A percentile compares a stretch with the other conserved stretches of the same genome.
Conservation (phyloP, 2,888 invertebrate genomes). For the Lottia scabra region DNA sequence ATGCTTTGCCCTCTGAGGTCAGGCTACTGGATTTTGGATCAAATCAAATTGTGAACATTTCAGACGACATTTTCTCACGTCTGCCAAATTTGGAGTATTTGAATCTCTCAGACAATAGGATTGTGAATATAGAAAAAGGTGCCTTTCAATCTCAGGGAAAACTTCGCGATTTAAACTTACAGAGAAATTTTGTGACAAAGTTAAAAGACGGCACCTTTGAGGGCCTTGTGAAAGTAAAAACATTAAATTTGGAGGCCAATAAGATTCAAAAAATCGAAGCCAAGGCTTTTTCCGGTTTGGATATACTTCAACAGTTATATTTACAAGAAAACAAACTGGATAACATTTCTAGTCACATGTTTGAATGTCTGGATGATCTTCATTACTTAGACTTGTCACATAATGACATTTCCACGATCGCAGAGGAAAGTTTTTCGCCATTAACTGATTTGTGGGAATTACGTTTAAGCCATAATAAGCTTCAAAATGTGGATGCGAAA, state of each 20-base stretch:
- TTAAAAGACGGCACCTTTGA: conserved; percentile 30
- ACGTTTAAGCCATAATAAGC: conserved; percentile 4
- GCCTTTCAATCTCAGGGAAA: conserved; percentile 4
- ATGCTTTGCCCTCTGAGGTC: neutral
- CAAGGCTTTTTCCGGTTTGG: conserved; percentile 5
- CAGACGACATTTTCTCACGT: neutral
- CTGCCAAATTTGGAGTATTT: conserved; percentile 8
- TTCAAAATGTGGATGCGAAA: neutral
- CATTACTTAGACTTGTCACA: conserved; percentile 30
- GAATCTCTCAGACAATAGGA: conserved; percentile 10
- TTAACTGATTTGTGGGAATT: conserved; percentile 4
- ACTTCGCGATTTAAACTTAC: conserved; percentile 1
- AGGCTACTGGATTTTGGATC: conserved; percentile 11
- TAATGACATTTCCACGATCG: conserved; percentile 32
- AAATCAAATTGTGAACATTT: neutral
- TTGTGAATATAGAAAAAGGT: neutral
- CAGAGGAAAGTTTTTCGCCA: neutral
- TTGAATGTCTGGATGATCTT: conserved; percentile 35
- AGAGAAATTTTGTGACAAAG: conserved; percentile 19
- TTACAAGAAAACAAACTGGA: conserved; percentile 35
- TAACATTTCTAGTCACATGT: conserved; percentile 26
- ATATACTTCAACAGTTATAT: conserved; percentile 9
- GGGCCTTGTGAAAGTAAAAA: conserved; percentile 9
- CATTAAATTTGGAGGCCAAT: conserved; percentile 15
- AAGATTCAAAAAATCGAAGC: conserved; percentile 3